Conservation (phyloP, 1,140 invertebrate genomes). For the Drosophila bifasciata region DNA sequence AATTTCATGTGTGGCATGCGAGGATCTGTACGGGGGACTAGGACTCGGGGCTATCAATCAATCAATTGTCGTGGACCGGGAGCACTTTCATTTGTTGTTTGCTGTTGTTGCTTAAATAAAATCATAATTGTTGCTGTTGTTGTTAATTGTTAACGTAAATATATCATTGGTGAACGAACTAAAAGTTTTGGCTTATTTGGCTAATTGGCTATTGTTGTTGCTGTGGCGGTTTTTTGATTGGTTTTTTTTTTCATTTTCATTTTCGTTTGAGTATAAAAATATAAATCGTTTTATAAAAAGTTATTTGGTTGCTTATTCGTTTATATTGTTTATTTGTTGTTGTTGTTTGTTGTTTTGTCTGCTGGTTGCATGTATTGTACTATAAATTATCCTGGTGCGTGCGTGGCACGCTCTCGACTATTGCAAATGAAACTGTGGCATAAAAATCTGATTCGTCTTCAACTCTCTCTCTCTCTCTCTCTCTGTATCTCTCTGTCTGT, state of each 20-base stretch:
- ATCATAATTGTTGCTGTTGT: constrained; percentile 77
- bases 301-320: constrained; percentile 63
- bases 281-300: constrained; percentile 83
- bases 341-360: constrained; percentile 56
- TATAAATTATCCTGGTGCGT: constrained; percentile 84
- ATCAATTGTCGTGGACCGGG: constrained; percentile 27
- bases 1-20: constrained; percentile 51
- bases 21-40: neutral
- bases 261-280: constrained; percentile 81
- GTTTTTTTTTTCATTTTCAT: constrained; percentile 29
- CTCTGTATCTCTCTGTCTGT: constrained; percentile 19
- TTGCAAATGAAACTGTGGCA: constrained; percentile 81
- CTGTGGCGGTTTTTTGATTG: constrained; percentile 55
- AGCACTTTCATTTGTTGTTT: constrained; percentile 42
- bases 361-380: constrained; percentile 82
- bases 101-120: constrained; percentile 46
- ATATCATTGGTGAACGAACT: constrained; percentile 59
- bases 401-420: constrained; percentile 71
- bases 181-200: constrained; percentile 79
- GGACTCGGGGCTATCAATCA: no score
- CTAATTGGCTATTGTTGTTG: constrained; percentile 76
- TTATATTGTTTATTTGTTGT: constrained; percentile 59
- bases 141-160: constrained; percentile 58
- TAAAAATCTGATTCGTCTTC: constrained; percentile 55
- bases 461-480: constrained; percentile 6